These are phyloP conservation scores for Lasioglossum lativentre DNA, from an alignment of 2,888 invertebrate species.

Conservation along the genomic window DNA sequence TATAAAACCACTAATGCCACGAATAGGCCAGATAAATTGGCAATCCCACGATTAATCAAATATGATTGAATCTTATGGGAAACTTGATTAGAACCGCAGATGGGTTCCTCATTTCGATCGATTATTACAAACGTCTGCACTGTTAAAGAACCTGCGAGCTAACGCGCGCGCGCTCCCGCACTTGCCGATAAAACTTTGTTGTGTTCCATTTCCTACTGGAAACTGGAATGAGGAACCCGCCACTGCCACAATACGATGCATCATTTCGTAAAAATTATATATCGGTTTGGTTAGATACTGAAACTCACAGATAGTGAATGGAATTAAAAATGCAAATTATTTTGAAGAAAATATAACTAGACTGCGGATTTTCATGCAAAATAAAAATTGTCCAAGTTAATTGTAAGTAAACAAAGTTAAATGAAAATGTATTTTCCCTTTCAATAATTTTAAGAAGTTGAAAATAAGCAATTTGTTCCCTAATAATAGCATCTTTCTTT, in stretches of 20 bases:
- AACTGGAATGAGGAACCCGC: not conserved
- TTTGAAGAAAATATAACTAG: not conserved
- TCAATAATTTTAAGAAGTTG: not conserved
- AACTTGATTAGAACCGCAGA: constrained; percentile 56
- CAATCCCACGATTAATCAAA: constrained; percentile 70
- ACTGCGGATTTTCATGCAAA: not conserved
- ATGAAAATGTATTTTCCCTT: not conserved
- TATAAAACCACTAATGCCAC: constrained; percentile 64
- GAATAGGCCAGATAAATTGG: constrained; percentile 70
- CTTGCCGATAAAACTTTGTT: not conserved
- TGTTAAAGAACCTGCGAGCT: not conserved
- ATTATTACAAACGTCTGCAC: constrained; percentile 30
- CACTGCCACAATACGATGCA: not conserved
- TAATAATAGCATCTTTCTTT: too few relatives aligned
- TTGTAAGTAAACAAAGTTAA: too few relatives aligned
- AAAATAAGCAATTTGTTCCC: too few relatives aligned
- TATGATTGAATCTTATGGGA: constrained; percentile 64
- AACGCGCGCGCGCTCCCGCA: not conserved
- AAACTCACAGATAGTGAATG: not conserved
- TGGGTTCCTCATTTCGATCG: constrained; percentile 45
- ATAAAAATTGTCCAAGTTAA: too few relatives aligned
- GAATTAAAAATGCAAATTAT: not conserved
- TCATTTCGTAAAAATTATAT: not conserved
- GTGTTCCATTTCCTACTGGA: not conserved
- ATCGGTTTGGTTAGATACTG: too few relatives aligned